A percentile compares a stretch with the other conserved stretches of the same genome.
Evolutionary conservation across 1,140 invertebrate species (phyloP).

Genomic region (Patella vulgata): DNA sequence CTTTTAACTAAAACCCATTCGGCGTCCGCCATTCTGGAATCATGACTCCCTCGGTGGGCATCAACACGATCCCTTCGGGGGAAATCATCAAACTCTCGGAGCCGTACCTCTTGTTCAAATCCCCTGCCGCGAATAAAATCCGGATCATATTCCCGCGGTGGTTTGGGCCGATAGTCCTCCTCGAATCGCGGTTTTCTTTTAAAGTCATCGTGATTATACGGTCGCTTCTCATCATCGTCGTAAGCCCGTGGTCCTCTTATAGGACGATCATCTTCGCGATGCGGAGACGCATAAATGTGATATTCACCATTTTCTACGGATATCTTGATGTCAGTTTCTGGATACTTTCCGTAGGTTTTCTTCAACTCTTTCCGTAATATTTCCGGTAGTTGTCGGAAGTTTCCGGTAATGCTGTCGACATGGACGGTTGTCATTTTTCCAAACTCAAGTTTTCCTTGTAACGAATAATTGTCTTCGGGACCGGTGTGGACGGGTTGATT

Average conservation of each 20-base stretch:
- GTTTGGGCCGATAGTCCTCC: background rate
- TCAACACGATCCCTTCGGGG: too few relatives aligned
- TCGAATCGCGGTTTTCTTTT: background rate
- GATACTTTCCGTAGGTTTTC: conserved; percentile 30
- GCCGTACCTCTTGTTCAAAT: background rate
- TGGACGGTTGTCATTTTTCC: conserved; percentile 26
- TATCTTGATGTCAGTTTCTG: conserved; percentile 25
- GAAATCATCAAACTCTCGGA: too few relatives aligned
- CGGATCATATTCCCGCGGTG: background rate
- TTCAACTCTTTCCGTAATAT: conserved; percentile 25
- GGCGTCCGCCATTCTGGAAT: background rate
- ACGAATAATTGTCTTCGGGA: conserved; percentile 4
- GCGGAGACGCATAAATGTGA: conserved; percentile 30
- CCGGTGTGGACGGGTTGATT: background rate
- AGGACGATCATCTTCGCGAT: too few relatives aligned
- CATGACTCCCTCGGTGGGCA: too few relatives aligned
- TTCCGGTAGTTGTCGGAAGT: conserved; percentile 28
- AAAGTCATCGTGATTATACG: conserved; percentile 4
- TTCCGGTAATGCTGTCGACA: conserved; percentile 11
- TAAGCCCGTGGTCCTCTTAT: too few relatives aligned
- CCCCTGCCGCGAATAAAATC: background rate
- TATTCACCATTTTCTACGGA: conserved; percentile 24
- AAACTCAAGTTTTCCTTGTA: conserved; percentile 29
- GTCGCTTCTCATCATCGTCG: too few relatives aligned
- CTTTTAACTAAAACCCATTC: background rate